A percentile compares a stretch with the other conserved stretches of the same genome.
These are phyloP conservation scores for Drosophila setifemur DNA, from an alignment of 1,140 invertebrate genomes.

Conservation along the genomic window DNA sequence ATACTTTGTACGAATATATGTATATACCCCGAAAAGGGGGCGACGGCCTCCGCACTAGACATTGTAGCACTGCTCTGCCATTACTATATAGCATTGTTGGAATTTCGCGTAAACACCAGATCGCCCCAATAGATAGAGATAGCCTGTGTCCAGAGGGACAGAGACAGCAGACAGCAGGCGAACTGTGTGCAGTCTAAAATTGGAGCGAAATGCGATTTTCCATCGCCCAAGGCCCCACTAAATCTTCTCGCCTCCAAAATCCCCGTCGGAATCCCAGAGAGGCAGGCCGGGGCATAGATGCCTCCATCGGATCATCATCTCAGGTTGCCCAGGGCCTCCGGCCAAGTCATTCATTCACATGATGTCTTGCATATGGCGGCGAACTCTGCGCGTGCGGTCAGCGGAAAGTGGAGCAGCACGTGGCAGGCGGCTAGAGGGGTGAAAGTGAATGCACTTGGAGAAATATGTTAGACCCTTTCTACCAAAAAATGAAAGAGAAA, in stretches of 20 bases:
- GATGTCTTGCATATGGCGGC: constrained; percentile 65
- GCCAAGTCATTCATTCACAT: constrained; percentile 38
- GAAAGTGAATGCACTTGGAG: background rate
- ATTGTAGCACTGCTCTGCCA: too few species aligned
- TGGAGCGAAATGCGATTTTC: constrained; percentile 27
- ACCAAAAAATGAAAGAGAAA: too few species aligned
- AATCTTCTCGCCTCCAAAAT: background rate
- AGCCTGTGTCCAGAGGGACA: background rate
- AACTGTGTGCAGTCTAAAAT: constrained; percentile 17
- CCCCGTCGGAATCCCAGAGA: too few species aligned
- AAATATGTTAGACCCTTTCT: background rate
- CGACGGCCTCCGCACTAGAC: constrained; percentile 60
- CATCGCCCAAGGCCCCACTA: background rate
- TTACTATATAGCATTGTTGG: constrained; percentile 16
- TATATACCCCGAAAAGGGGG: constrained; percentile 42
- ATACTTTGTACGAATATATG: too few species aligned
- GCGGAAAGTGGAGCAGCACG: constrained; percentile 39
- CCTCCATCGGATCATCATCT: constrained; percentile 9
- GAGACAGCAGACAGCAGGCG: background rate
- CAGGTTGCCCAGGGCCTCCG: constrained; percentile 8
- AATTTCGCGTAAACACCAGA: constrained; percentile 63
- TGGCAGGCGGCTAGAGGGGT: constrained; percentile 8
- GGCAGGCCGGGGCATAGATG: too few species aligned
- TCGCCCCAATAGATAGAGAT: background rate
- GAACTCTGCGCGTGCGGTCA: constrained; percentile 60